phyloP scores from a whole-genome alignment of 2,113 vertebrate species.

The Oncorhynchus tshawytscha region DNA sequence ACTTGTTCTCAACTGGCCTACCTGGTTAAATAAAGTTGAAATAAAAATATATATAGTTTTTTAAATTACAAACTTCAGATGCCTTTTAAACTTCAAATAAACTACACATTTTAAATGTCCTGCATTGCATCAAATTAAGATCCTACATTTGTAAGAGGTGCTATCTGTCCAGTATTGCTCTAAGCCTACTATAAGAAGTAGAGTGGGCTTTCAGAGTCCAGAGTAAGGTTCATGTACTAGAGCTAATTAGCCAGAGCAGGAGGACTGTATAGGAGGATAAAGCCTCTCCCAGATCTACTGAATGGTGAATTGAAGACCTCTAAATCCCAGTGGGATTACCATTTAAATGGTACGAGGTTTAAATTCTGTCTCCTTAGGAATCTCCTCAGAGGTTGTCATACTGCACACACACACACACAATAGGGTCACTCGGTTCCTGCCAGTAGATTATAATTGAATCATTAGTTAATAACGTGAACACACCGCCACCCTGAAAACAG shows the following conservation, averaged over 20 bases:
- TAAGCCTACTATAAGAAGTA: constrained; percentile 29
- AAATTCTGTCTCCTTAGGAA: constrained; percentile 39
- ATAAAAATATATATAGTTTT: too few species aligned
- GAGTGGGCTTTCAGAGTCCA: constrained; percentile 24
- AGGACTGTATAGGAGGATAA: constrained; percentile 30
- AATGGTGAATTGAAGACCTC: constrained; percentile 55
- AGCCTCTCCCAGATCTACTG: constrained; percentile 54
- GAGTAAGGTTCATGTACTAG: constrained; percentile 46
- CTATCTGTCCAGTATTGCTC: constrained; percentile 11
- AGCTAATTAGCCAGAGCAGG: constrained; percentile 57
- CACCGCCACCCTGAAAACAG: background rate
- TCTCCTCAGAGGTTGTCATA: constrained; percentile 45
- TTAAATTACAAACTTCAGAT: too few species aligned
- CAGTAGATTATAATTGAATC: constrained; percentile 49
- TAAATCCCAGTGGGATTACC: constrained; percentile 64
- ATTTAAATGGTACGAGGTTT: constrained; percentile 71
- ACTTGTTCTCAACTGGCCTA: too few species aligned
- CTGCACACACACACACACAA: constrained; percentile 63
- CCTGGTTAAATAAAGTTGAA: too few species aligned
- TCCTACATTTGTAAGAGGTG: background rate
- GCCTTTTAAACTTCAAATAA: too few species aligned
- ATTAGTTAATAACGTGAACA: constrained; percentile 44
- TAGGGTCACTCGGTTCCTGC: constrained; percentile 35
- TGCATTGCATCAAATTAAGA: too few species aligned
- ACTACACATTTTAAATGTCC: too few species aligned